Evolutionary conservation across 2,113 vertebrate species (phyloP).

Genomic region (Callithrix jacchus): DNA sequence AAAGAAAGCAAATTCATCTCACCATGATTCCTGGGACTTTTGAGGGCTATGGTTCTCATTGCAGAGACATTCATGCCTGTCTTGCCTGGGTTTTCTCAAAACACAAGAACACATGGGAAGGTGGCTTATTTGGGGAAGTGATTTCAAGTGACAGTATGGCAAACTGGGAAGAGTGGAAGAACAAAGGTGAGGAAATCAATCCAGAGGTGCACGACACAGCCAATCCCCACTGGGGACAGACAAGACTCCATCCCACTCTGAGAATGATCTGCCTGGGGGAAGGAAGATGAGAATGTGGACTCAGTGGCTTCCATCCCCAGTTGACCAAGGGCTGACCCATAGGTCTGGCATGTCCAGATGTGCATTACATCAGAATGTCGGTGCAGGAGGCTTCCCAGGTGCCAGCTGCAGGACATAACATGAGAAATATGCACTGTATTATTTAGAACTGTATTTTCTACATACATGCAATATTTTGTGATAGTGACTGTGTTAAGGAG

Average conservation of each 20-base stretch:
- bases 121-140: neutral
- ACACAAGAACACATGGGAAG: neutral
- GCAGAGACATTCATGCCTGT: fast-evolving
- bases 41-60: neutral
- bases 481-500: neutral
- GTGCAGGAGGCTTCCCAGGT: neutral
- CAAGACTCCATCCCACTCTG: neutral
- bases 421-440: neutral
- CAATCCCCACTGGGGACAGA: neutral
- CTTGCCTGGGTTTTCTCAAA: neutral
- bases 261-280: neutral
- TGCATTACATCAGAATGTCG: neutral
- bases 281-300: neutral
- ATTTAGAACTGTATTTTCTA: neutral
- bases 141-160: neutral
- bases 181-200: neutral
- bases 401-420: neutral
- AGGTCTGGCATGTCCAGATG: neutral
- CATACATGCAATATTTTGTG: neutral
- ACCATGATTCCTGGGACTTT: neutral
- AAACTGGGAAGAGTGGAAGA: neutral
- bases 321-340: neutral
- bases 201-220: neutral
- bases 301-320: neutral
- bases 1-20: neutral